Base-by-base conservation (phyloP, 2,888 invertebrate species). In the Tachina fera region DNA sequence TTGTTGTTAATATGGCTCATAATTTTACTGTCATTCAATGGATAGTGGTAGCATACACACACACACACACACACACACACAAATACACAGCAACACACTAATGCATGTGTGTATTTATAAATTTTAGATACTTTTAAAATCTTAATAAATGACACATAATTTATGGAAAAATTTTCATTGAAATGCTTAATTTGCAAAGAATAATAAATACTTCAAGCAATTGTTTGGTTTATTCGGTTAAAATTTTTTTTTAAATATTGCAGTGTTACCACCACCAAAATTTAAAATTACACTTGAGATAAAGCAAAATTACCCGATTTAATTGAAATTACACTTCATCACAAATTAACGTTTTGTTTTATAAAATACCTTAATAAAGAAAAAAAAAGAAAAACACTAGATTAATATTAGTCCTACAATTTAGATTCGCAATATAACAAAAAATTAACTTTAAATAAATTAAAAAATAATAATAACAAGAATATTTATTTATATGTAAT, bases 1-100 rank as follows among this genome's bases (percentile, higher is more conserved):
- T 91, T 91, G 91, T 78, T 89, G 89, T 91, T 91, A 90, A 91
- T 91, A 89, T 88, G 68, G 82, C 86, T 68, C 88, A 89, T 91
- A 89, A 90, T 87, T 90, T 89, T 86, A 16, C 61, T 80, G 83
- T 83, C 86, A 83, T 89, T 88, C 87, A 87, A 81, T 80, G 72
- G 67, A 49, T 76, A 83, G 76, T 67, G 65, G 22, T 60, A 63
- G 45, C 56, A 47, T 45, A 61, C 67, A 67, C 16, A 49, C n/a
- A 41, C 41, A 41, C 41, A 22, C 16, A 60, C n/a, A 47, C 11
- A 41, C 41, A 43, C 41, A 19, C 16, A 41, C 10, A 51, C 39
- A 22, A 1, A 22, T 4, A 43, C 8, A 61, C 6, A 5, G 1
- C 19, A 3, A 51, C 39, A 49, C 16, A 9, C 49, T n/a, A 10